Conservation (phyloP, 2,797 vertebrate genomes). For the Lepus townsendii region DNA sequence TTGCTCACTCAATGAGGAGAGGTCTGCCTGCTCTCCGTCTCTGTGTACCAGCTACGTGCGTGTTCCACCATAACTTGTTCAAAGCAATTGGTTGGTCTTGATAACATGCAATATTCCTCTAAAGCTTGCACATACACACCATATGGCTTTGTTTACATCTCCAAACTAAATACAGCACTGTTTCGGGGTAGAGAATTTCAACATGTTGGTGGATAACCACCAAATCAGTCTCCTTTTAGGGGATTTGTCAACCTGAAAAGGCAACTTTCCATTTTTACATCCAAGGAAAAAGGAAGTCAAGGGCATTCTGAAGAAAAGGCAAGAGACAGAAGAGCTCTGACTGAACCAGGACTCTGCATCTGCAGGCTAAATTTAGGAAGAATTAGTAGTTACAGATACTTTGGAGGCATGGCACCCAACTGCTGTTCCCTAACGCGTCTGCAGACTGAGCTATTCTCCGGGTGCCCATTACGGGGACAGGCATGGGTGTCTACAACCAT, state of each 20-base stretch:
- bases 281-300: slow-evolving; percentile 51
- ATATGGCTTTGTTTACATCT: background rate
- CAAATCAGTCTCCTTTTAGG: background rate
- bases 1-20: slow-evolving; percentile 16
- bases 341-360: background rate
- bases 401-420: background rate
- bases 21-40: background rate
- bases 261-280: slow-evolving; percentile 44
- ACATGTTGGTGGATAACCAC: background rate
- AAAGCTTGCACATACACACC: background rate
- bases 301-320: slow-evolving; percentile 48
- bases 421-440: background rate
- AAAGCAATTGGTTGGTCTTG: slow-evolving; percentile 45
- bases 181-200: background rate
- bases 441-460: background rate
- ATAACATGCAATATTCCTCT: background rate
- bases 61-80: background rate
- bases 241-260: slow-evolving; percentile 50
- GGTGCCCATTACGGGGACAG: background rate
- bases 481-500: background rate
- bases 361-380: background rate
- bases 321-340: background rate
- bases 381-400: background rate
- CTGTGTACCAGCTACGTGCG: background rate
- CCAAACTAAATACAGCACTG: background rate